Evolutionary conservation across 2,113 vertebrate genomes (phyloP).

Genomic region (Dascyllus trimaculatus): DNA sequence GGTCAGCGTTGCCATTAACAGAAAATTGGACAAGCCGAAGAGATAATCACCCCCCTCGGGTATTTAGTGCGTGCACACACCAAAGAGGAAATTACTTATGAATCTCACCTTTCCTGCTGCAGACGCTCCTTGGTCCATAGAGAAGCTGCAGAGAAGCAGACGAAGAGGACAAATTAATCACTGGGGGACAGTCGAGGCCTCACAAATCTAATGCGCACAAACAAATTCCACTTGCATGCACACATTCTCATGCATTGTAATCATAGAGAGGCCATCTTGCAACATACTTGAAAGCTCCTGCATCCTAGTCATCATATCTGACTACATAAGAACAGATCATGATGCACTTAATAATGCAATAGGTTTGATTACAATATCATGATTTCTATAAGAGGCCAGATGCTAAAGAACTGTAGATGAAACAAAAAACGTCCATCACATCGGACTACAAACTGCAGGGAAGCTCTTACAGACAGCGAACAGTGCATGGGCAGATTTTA

Average conservation of each 20-base stretch:
- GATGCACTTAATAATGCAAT: too few species aligned
- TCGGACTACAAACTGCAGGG: too few species aligned
- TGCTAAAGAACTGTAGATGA: neutral
- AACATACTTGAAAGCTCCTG: too few species aligned
- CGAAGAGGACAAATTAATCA: conserved; percentile 55
- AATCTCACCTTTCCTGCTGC: conserved; percentile 83
- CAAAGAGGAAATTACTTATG: conserved; percentile 3
- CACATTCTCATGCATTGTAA: neutral
- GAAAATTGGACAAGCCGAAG: neutral
- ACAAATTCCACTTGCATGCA: neutral
- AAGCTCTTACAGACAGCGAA: too few species aligned
- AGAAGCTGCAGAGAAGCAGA: conserved; percentile 75
- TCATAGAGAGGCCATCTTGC: neutral
- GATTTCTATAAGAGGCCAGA: neutral
- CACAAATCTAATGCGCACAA: neutral
- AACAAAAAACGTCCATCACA: too few species aligned
- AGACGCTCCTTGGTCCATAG: conserved; percentile 83
- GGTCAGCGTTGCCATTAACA: neutral
- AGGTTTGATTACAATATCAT: too few species aligned
- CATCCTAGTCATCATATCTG: neutral
- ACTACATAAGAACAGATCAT: too few species aligned
- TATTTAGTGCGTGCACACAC: neutral
- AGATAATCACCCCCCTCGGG: neutral
- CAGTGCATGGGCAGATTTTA: too few species aligned
- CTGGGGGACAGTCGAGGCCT: conserved; percentile 13